Base-by-base conservation (phyloP, 2,113 vertebrate species). In the Mellivora capensis region DNA sequence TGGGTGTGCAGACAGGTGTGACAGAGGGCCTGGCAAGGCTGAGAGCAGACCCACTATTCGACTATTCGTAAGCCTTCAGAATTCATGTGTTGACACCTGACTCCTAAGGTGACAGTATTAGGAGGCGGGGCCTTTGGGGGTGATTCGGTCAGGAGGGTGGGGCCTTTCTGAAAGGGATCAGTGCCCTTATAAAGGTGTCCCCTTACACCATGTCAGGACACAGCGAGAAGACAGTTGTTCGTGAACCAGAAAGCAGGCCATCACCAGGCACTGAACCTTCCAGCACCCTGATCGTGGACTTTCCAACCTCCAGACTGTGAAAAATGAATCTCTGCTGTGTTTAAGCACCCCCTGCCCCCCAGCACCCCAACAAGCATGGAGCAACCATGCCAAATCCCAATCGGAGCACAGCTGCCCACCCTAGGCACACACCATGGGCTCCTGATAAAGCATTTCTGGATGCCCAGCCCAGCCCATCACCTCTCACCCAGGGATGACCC, bases 211-310 rank as follows among this genome's bases (percentile, higher is more conserved):
- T 12, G 2, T 76, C 57, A 54, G 7, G 59, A 54, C 13, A 6
- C 15, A 23, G 44, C 0, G 2, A 44, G 77, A n/a, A 91, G 64
- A 31, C 0, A 0, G 29, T n/a, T 72, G 2, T 49, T 15, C 3
- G 15, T 52, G 76, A 72, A 31, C 37, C 34, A 59, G 52, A n/a
- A 82, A 31, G 34, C 7, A 18, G 52, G 39, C 12, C 34, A 52
- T 87, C 74, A 87, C 61, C 44, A 76, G 71, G 39, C 6, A 21
- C 18, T 5, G 11, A n/a, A 52, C 34, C 34, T 74, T 59, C 21
- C 18, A 17, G 21, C 12, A 9, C 57, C 57, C 67, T 67, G 27
- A 7, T 42, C 69, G 25, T 20, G 44, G n/a, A 39, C 39, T 52
- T 72, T n/a, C 47, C 42, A 72, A 42, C 14, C 34, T 86, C 52